Evolutionary conservation across 2,888 invertebrate species (phyloP), one percentile per base, ranked within the genome.

Genomic region (Epicampocera succincta): DNA sequence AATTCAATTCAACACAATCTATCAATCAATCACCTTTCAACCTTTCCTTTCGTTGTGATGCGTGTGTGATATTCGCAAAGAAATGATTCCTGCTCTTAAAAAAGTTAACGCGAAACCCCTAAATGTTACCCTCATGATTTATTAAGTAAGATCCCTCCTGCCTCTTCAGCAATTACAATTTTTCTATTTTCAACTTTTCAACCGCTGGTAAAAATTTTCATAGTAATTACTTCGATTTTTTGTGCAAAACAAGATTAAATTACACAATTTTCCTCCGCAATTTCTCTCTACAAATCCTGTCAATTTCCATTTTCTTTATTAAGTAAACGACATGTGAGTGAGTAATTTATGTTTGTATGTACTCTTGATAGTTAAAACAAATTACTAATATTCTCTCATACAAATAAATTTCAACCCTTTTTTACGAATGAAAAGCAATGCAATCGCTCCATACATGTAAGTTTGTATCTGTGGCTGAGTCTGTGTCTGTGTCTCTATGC

Each of bases 241-340:
- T 3, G 33, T 33, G 33, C 17, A 58, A 42, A 61, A 29, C 44
- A 46, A 54, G 15, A 76, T 76, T 61, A 60, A 76, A 69, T 69
- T 46, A 61, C 46, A 52, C 46, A 60, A 61, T 54, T 69, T 63
- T 21, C 46, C 61, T 63, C 25, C 8, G 44, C 46, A 25, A 56
- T 52, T 60, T 52, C 44, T 33, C 33, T 25, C 11, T 17, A 46
- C 44, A 54, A 68, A 61, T 54, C 33, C 38, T 60, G 50, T 63
- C 54, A 61, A 56, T 69, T 61, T 54, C 61, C 69, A 69, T 61
- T 76, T 76, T 13, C 52, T 61, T 66, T 58, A 65, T 48, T 74
- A 38, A 61, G 15, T 25, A 54, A 69, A 69, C 60, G 68, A 61
- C 52, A 76, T 61, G 25, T 69, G 50, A 76, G 68, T 69, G 61